Evolutionary conservation across 2,797 vertebrate genomes (phyloP).

Genomic region (Acanthornis magna): DNA sequence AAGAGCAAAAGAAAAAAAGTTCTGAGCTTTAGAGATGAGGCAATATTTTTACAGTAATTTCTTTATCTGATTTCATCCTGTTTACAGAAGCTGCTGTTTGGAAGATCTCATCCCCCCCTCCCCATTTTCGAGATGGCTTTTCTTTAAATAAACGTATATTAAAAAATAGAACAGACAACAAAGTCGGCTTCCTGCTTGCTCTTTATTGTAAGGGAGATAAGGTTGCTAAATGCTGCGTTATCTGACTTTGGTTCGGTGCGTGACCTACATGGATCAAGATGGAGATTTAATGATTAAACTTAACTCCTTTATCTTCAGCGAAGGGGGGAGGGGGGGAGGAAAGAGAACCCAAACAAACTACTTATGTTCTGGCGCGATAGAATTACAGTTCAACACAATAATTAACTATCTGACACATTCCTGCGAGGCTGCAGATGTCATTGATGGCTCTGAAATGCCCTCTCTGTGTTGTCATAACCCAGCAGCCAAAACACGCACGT

Average conservation of each 20-base stretch:
- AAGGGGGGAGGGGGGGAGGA: neutral
- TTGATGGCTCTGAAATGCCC: constrained; percentile 9
- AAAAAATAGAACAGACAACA: constrained; percentile 30
- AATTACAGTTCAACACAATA: constrained; percentile 45
- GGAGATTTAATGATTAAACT: constrained; percentile 68
- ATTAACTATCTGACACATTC: constrained; percentile 66
- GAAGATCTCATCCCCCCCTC: neutral
- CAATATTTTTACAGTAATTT: constrained; percentile 81
- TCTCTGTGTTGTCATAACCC: constrained; percentile 19
- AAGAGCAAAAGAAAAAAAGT: constrained; percentile 69
- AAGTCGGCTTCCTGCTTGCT: constrained; percentile 16
- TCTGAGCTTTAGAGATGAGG: constrained; percentile 76
- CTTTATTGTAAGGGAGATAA: constrained; percentile 6
- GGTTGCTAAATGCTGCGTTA: constrained; percentile 31
- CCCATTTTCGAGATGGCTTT: constrained; percentile 40
- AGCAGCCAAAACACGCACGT: neutral
- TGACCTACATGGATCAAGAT: constrained; percentile 66
- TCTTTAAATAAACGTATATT: constrained; percentile 62
- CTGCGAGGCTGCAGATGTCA: constrained; percentile 43
- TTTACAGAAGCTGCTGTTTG: constrained; percentile 77
- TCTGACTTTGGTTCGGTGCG: constrained; percentile 33
- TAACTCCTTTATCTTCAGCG: constrained; percentile 62
- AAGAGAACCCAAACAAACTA: constrained; percentile 59
- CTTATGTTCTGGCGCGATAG: constrained; percentile 21
- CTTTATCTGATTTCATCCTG: constrained; percentile 80